These are phyloP conservation scores for Hydractinia symbiolongicarpus DNA, from an alignment of 30 jellyfish, hydroid and myxozoan genomes.

Conservation along the genomic window DNA sequence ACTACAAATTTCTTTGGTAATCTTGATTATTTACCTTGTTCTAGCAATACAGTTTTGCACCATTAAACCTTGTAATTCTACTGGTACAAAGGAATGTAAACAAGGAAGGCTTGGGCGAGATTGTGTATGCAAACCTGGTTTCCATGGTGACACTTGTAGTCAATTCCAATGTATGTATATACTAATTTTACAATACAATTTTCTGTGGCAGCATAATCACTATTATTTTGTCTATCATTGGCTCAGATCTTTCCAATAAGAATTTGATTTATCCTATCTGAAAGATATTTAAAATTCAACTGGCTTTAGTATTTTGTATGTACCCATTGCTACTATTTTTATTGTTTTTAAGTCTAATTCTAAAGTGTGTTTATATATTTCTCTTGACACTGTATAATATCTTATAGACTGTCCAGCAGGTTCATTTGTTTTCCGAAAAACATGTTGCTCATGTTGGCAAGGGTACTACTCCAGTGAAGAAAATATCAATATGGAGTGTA, in stretches of 20 bases:
- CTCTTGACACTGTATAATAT: neutral
- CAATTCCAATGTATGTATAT: neutral
- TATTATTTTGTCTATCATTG: no score
- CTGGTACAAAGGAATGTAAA: neutral
- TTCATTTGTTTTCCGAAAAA: neutral
- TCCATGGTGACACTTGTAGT: neutral
- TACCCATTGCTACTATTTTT: no score
- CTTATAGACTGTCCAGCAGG: slow-evolving; percentile 17
- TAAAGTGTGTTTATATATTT: no score
- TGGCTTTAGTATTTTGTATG: no score
- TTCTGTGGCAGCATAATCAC: no score
- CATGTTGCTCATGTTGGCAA: slow-evolving; percentile 9
- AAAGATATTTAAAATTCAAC: no score
- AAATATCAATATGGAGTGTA: neutral
- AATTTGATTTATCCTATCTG: no score
- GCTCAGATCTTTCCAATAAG: no score
- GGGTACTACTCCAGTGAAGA: slow-evolving; percentile 2
- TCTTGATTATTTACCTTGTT: neutral
- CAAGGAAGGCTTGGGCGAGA: slow-evolving; percentile 2
- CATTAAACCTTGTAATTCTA: neutral
- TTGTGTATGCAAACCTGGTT: slow-evolving; percentile 16
- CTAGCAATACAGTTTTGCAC: neutral
- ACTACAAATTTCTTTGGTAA: no score
- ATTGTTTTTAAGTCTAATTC: no score
- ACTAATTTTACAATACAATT: neutral